These are phyloP conservation scores for Eonycteris spelaea DNA, from an alignment of 2,113 vertebrate genomes.

Conservation along the genomic window DNA sequence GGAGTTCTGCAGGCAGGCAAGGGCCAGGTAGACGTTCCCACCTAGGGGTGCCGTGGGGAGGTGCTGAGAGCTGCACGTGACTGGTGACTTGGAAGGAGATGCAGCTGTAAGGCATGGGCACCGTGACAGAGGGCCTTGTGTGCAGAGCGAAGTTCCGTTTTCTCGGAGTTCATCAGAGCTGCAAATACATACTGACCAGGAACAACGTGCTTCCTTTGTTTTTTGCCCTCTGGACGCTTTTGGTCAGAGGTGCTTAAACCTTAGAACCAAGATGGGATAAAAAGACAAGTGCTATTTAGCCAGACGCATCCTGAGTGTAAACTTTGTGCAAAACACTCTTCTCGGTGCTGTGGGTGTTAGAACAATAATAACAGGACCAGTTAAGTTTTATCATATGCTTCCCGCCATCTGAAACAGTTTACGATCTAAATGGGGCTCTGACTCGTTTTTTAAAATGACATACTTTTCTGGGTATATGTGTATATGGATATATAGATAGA, in stretches of 20 bases:
- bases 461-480: background rate
- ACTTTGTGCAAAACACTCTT: background rate
- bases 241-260: background rate
- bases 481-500: background rate
- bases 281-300: background rate
- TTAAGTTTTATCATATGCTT: background rate
- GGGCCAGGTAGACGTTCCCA: background rate
- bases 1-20: background rate
- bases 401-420: background rate
- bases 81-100: background rate
- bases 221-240: background rate
- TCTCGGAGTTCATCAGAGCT: background rate
- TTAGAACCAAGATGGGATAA: background rate
- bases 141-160: background rate
- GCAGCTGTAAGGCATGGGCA: background rate
- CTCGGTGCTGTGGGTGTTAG: background rate
- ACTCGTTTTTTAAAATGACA: background rate
- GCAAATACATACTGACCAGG: background rate
- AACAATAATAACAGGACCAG: background rate
- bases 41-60: background rate
- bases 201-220: background rate
- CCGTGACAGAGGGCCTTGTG: background rate
- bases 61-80: background rate
- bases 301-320: background rate
- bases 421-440: background rate